Conservation (phyloP, 2,797 vertebrate genomes). For the Psittacula derbiana region DNA sequence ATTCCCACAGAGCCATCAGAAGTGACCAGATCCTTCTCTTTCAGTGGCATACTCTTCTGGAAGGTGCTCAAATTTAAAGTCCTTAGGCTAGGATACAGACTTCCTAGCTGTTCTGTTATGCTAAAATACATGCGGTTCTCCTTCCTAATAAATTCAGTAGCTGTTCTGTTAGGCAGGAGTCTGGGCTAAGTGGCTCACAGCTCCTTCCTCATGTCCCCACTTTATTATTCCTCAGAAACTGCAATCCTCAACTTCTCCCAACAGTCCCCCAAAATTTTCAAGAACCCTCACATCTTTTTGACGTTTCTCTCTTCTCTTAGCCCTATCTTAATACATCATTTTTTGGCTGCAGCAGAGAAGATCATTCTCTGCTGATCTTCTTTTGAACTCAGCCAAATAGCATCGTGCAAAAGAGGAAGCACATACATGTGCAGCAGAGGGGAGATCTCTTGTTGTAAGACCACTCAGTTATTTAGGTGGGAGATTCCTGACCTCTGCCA, state of each 20-base stretch:
- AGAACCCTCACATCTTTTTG: background rate
- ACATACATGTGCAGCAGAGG: rapidly evolving
- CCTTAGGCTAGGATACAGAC: background rate
- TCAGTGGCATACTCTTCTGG: background rate
- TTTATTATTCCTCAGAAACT: background rate
- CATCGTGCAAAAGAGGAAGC: background rate
- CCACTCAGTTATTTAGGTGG: background rate
- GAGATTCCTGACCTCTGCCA: background rate
- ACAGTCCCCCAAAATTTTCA: background rate
- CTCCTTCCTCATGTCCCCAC: background rate
- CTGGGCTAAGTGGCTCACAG: background rate
- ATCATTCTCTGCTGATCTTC: background rate
- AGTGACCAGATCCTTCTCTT: background rate
- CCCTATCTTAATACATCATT: background rate
- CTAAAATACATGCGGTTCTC: background rate
- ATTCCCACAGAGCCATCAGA: background rate
- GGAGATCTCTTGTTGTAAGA: background rate
- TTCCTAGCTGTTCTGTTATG: background rate
- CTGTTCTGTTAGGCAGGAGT: background rate
- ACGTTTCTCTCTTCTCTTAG: background rate
- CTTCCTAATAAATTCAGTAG: background rate
- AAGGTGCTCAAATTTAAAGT: background rate
- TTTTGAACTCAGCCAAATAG: background rate
- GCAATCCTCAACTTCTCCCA: background rate
- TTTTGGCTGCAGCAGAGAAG: background rate